Base-by-base conservation (phyloP, 2,888 invertebrate species). In the Cheilosia vulpina region DNA sequence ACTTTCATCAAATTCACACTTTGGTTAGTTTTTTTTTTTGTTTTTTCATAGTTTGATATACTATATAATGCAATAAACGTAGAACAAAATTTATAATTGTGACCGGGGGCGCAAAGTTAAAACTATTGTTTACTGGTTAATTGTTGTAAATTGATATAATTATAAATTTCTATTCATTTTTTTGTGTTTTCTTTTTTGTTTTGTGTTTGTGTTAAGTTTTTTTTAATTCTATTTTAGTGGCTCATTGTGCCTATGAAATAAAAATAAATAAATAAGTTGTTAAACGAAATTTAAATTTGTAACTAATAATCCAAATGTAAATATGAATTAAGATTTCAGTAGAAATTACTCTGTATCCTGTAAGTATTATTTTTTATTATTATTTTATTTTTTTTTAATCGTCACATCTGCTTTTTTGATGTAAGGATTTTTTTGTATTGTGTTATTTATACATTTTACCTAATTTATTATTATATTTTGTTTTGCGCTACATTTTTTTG, bases 1-100 rank as follows among this genome's bases (percentile, higher is more conserved):
- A 81, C 81, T 76, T 81, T 85, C 63, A 66, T 85, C 66, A 85
- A 85, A 85, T 85, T 85, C 85, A 85, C 85, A 81, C 85, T 85
- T 85, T 85, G 85, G 85, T 85, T 81, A 85, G 85, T 77, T 85
- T 76, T 77, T 62, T 62, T 73, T 71, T 76, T 1, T 31, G 0
- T 58, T 2, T 52, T 38, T 34, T 19, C 45, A 53, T 66, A 72
- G 27, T 80, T 73, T 57, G n/a, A 31, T 24, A 57, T 17, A 43
- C 50, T 71, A 50, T 71, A 52, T 80, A 69, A 84, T 80, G 75
- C 71, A 63, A 72, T 41, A 81, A 85, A 81, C 57, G 62, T 76
- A 85, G 66, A 85, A 85, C 62, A 77, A 72, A 85, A 81, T 77
- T 66, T 75, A 27, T 50, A 85, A 77, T 75, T 84, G 65, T 79